A percentile compares a stretch with the other conserved stretches of the same genome.
phyloP scores from a whole-genome alignment of 1,140 invertebrate genomes.

The Trypoxylus dichotomus region DNA sequence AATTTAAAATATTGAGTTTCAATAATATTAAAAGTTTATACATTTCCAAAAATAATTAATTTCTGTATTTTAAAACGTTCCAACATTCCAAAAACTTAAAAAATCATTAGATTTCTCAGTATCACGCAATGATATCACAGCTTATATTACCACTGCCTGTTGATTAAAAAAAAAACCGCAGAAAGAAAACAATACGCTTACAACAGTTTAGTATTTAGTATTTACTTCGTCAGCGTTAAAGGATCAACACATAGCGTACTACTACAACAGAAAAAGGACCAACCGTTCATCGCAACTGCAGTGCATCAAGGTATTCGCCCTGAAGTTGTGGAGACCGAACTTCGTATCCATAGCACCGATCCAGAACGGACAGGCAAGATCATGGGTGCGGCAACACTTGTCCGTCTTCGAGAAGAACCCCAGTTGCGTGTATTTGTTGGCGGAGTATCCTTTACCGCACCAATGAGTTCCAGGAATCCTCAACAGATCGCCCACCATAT shows the following conservation, averaged over 20 bases:
- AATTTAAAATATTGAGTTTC: too few relatives aligned
- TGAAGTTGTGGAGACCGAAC: slow-evolving; percentile 81
- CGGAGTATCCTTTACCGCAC: slow-evolving; percentile 82
- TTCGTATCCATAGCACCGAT: slow-evolving; percentile 76
- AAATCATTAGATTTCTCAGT: too few relatives aligned
- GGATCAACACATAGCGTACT: background rate
- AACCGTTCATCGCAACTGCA: slow-evolving; percentile 88
- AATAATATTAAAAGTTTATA: too few relatives aligned
- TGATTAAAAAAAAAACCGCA: background rate
- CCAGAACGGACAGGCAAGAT: slow-evolving; percentile 77
- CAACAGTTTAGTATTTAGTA: too few relatives aligned
- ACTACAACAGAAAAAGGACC: slow-evolving; percentile 39
- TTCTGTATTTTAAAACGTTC: too few relatives aligned
- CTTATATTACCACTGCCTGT: too few relatives aligned
- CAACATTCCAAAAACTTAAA: too few relatives aligned
- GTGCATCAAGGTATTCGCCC: slow-evolving; percentile 83
- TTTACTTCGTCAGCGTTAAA: background rate
- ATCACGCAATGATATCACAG: too few relatives aligned
- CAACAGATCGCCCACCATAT: slow-evolving; percentile 63
- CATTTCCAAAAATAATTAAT: too few relatives aligned
- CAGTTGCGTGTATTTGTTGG: slow-evolving; percentile 72
- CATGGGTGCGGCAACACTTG: slow-evolving; percentile 81
- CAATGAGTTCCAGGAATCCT: slow-evolving; percentile 82
- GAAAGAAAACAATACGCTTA: too few relatives aligned
- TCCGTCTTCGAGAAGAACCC: slow-evolving; percentile 78